Conservation (phyloP, 1,140 invertebrate genomes). For the Coboldia fuscipes region DNA sequence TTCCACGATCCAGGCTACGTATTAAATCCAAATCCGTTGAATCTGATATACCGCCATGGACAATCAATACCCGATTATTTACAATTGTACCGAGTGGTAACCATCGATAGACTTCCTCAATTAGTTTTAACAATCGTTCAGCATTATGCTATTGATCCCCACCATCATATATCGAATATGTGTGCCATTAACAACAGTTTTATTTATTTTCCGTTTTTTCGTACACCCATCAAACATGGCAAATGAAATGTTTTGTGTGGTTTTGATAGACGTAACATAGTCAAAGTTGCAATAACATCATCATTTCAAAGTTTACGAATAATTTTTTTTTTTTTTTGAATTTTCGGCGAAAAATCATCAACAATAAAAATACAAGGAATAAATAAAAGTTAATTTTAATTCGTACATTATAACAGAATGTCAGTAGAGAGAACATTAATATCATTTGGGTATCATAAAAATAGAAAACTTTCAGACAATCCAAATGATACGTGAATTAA, state of each 20-base stretch:
- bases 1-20: conserved; percentile 49
- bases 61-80: conserved; percentile 66
- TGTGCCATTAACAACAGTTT: too few species aligned
- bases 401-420: background rate
- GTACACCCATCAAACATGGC: too few species aligned
- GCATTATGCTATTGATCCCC: conserved; percentile 64
- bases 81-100: conserved; percentile 72
- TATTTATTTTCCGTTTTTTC: too few species aligned
- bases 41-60: conserved; percentile 76
- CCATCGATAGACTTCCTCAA: conserved; percentile 77
- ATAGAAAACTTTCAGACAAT: too few species aligned
- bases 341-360: too few species aligned
- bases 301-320: background rate
- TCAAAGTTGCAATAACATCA: conserved; percentile 5
- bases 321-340: too few species aligned
- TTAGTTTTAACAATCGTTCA: conserved; percentile 48
- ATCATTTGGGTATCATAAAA: background rate
- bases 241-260: too few species aligned
- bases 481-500: too few species aligned
- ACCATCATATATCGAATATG: too few species aligned
- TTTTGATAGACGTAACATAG: too few species aligned
- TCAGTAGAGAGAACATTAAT: background rate
- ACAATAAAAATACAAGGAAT: background rate
- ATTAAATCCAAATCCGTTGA: conserved; percentile 57
- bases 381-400: background rate